Evolutionary conservation across 2,888 invertebrate genomes (phyloP).

Genomic region (Sesia apiformis): DNA sequence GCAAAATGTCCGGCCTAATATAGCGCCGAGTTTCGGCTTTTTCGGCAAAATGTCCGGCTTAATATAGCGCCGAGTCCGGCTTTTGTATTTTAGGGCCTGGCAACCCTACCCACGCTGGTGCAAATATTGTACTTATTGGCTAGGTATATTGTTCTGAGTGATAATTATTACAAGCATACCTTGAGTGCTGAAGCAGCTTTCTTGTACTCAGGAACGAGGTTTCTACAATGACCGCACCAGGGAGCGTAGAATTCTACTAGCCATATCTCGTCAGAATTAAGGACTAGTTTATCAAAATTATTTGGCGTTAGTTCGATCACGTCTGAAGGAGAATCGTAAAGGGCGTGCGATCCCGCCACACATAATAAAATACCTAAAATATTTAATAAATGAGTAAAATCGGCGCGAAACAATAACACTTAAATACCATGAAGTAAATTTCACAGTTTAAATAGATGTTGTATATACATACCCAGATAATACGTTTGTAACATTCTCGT

Average conservation of each 20-base stretch:
- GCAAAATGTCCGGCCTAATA: no score
- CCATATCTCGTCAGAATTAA: conserved; percentile 91
- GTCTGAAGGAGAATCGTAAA: conserved; percentile 82
- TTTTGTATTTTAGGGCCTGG: no score
- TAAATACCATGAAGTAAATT: conserved; percentile 15
- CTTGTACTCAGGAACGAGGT: conserved; percentile 92
- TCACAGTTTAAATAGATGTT: conserved; percentile 35
- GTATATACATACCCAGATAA: conserved; percentile 51
- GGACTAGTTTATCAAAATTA: conserved; percentile 90
- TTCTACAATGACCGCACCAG: conserved; percentile 96
- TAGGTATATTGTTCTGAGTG: not conserved
- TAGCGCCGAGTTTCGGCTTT: no score
- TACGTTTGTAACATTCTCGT: conserved; percentile 42
- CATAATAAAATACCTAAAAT: conserved; percentile 54
- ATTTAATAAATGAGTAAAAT: conserved; percentile 8
- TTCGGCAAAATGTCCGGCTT: no score
- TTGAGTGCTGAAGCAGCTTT: conserved; percentile 95
- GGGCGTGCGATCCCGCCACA: conserved; percentile 43
- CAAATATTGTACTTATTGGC: no score
- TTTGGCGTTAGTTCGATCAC: conserved; percentile 89
- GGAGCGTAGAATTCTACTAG: conserved; percentile 97
- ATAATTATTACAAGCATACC: conserved; percentile 53
- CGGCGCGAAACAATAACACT: conserved; percentile 27
- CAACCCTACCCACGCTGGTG: no score
- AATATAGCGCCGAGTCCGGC: no score